Evolutionary conservation across 2,888 invertebrate genomes (phyloP), one percentile per base, ranked within the genome.

Genomic region (Apamea monoglypha): DNA sequence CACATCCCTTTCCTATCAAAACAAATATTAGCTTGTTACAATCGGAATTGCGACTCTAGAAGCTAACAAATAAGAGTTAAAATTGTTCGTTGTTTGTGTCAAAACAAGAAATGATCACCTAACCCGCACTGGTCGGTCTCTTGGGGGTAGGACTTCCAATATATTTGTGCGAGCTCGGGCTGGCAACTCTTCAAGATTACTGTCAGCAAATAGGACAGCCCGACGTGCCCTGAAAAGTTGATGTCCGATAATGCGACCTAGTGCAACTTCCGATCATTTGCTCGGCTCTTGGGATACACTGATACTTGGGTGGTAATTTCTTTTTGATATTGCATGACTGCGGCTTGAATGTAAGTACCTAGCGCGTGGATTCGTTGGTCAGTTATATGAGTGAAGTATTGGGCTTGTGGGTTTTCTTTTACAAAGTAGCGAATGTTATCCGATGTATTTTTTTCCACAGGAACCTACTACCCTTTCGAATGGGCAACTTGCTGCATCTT

Each of bases 151-250:
- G 91, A 92, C 91, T 93, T 92, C 93, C 95, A 93, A 96, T 95
- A 95, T 94, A 95, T 96, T 95, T 92, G 91, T 91, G 91, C 89
- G 91, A 90, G 91, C 88, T 85, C 81, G 85, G 85, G 90, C 93
- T 93, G 93, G 92, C 93, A 91, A 94, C 92, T 93, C 94, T 93
- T 94, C 92, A 94, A 94, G 94, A 95, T 95, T 94, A 95, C 94
- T 94, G 94, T 95, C 95, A 95, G 95, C 94, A 93, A 95, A 95
- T 94, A 94, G 91, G 93, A 92, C 89, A 90, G 88, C 88, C 80
- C 91, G 93, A 95, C 95, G 94, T 95, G 94, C 92, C 88, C 86
- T 90, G 94, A 93, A 94, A 93, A 87, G 88, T 90, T 91, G 92
- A 94, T 94, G 91, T 83, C 87, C 91, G 88, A 90, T 94, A 93